phyloP scores from a whole-genome alignment of 2,888 invertebrate species.

The Sturmia bella region DNA sequence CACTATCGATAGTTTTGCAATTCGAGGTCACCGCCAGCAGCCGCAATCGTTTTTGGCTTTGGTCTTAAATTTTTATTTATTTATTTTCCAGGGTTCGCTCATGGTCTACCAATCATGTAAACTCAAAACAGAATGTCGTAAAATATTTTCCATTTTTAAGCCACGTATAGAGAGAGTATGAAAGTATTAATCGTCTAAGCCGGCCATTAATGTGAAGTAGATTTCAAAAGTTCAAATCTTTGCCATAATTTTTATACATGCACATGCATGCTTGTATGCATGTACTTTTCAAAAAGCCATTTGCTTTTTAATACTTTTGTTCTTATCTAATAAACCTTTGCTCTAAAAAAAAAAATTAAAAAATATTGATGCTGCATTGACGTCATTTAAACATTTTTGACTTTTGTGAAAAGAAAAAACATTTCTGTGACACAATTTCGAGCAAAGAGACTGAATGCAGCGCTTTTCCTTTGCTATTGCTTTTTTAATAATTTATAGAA shows the following conservation, averaged over 20 bases:
- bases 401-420: background rate
- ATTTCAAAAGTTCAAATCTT: background rate
- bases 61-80: no score
- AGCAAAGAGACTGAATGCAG: background rate
- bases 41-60: no score
- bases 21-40: no score
- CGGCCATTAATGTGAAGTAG: no score
- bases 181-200: no score
- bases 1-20: no score
- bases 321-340: conserved; percentile 2
- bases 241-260: background rate
- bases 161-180: no score
- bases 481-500: conserved; percentile 16
- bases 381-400: conserved; percentile 30
- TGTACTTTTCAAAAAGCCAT: conserved; percentile 14
- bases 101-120: no score
- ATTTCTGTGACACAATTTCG: conserved; percentile 7
- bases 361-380: conserved; percentile 28
- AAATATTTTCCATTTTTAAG: no score
- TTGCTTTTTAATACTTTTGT: background rate
- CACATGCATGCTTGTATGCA: no score
- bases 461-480: background rate
- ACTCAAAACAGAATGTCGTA: no score
- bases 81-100: no score
- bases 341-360: conserved; percentile 7